These are phyloP conservation scores for Pelobates cultripes DNA, from an alignment of 2,797 vertebrate species.

Conservation along the genomic window DNA sequence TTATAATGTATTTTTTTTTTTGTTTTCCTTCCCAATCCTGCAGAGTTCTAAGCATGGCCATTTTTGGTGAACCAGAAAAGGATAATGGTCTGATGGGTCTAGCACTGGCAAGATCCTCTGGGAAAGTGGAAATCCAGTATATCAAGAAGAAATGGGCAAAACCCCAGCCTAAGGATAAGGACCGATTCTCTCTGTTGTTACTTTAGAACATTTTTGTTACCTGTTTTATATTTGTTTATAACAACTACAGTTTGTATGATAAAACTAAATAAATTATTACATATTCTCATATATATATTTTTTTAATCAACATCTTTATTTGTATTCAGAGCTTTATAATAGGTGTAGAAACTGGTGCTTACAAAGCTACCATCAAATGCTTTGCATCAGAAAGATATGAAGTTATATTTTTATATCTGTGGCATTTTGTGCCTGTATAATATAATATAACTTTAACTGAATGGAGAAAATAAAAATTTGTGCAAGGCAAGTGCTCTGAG, in stretches of 20 bases:
- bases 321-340: background rate
- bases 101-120: slow-evolving; percentile 81
- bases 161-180: slow-evolving; percentile 69
- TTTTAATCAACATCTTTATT: slow-evolving; percentile 3
- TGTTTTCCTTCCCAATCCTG: slow-evolving; percentile 20
- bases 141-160: slow-evolving; percentile 77
- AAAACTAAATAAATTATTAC: slow-evolving; percentile 16
- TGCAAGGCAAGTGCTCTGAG: no score
- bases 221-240: slow-evolving; percentile 24
- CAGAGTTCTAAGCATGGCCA: slow-evolving; percentile 83
- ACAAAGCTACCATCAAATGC: no score
- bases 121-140: slow-evolving; percentile 84
- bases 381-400: no score
- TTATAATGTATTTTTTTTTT: no score
- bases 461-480: no score
- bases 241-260: slow-evolving; percentile 10
- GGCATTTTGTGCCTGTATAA: no score
- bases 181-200: slow-evolving; percentile 73
- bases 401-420: no score
- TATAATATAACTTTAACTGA: no score
- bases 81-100: slow-evolving; percentile 79
- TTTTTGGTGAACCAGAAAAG: slow-evolving; percentile 85
- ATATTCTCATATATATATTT: slow-evolving; percentile 21
- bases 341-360: no score
- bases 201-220: slow-evolving; percentile 40